These are phyloP conservation scores for Patella vulgata DNA, from an alignment of 1,140 invertebrate species.

Conservation along the genomic window DNA sequence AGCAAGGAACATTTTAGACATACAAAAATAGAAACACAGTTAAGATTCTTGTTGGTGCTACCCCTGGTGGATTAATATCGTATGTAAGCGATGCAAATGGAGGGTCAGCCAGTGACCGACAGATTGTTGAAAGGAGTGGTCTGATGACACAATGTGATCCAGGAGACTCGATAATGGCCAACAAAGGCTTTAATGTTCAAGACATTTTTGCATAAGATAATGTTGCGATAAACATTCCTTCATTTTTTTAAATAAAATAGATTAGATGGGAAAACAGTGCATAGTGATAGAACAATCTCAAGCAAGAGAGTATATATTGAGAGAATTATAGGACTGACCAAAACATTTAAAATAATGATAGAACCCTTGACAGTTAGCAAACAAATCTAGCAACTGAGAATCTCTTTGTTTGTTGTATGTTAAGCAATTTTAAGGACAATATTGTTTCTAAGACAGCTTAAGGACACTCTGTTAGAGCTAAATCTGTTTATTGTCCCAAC, in stretches of 20 bases:
- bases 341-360: slow-evolving; percentile 28
- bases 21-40: slow-evolving; percentile 10
- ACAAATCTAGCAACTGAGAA: slow-evolving; percentile 17
- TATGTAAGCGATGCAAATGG: no score
- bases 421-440: slow-evolving; percentile 25
- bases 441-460: no score
- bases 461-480: no score
- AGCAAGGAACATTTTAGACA: no score
- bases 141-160: slow-evolving; percentile 22
- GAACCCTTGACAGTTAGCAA: slow-evolving; percentile 19
- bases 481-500: no score
- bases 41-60: slow-evolving; percentile 34
- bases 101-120: slow-evolving; percentile 30
- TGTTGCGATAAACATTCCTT: slow-evolving; percentile 33
- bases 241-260: slow-evolving; percentile 40
- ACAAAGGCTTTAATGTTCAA: slow-evolving; percentile 35
- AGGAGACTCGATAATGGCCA: slow-evolving; percentile 27
- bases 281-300: slow-evolving; percentile 18
- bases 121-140: slow-evolving; percentile 29
- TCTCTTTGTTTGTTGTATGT: slow-evolving; percentile 21
- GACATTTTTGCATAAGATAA: slow-evolving; percentile 32
- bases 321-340: slow-evolving; percentile 26
- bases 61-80: slow-evolving; percentile 40
- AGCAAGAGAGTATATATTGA: slow-evolving; percentile 30
- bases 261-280: slow-evolving; percentile 15